A percentile compares a stretch with the other conserved stretches of the same genome.
Conservation (phyloP, 2,113 vertebrate species). For the Erinaceus europaeus region DNA sequence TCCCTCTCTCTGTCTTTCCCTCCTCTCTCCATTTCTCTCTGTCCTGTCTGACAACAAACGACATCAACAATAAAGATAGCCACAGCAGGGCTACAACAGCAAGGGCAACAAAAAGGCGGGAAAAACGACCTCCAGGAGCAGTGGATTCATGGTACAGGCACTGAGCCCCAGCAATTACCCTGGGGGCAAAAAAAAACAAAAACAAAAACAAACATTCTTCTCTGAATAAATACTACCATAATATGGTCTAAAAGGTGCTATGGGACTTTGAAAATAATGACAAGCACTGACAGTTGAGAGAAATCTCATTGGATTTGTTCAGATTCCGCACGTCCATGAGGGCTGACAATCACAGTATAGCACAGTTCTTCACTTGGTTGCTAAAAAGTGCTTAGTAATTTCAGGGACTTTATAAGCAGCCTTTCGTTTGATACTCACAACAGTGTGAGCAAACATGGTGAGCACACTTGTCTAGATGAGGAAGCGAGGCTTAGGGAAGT, state of each 20-base stretch:
- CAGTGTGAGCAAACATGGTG: not conserved
- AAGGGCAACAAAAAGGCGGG: too few relatives aligned
- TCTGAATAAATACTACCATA: not conserved
- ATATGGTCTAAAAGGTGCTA: not conserved
- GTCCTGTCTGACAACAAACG: too few relatives aligned
- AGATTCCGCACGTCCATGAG: not conserved
- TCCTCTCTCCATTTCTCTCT: too few relatives aligned
- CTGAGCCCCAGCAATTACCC: too few relatives aligned
- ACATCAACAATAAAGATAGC: too few relatives aligned
- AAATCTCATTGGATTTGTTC: constrained; percentile 28
- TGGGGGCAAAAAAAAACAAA: too few relatives aligned
- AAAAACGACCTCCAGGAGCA: too few relatives aligned
- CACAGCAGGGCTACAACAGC: too few relatives aligned
- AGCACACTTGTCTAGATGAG: not conserved
- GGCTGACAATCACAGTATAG: not conserved
- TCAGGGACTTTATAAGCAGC: not conserved
- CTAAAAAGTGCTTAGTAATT: not conserved
- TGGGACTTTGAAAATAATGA: constrained; percentile 2
- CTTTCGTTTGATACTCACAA: constrained; percentile 7
- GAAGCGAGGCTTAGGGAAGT: not conserved
- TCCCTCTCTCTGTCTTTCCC: too few relatives aligned
- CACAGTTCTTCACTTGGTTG: not conserved
- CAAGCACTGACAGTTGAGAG: not conserved
- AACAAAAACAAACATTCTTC: too few relatives aligned
- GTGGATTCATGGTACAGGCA: too few relatives aligned